Evolutionary conservation across 2,888 invertebrate species (phyloP), one percentile per base, ranked within the genome.

Genomic region (Trimorus sp.): DNA sequence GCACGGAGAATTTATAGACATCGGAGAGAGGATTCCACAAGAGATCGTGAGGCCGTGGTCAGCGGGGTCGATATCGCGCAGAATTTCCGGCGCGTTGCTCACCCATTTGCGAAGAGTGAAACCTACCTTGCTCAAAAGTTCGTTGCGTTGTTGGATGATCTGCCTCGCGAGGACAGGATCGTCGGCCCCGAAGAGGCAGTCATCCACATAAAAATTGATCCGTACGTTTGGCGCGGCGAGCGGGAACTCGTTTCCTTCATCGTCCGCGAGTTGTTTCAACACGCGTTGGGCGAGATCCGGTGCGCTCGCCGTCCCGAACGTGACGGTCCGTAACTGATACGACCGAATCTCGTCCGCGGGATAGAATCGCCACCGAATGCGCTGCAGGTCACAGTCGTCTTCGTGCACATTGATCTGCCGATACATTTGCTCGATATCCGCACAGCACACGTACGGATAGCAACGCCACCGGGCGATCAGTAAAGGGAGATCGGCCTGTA

Each of bases 341-440:
- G 16, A 40, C 8, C 1, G 5, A 40, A 60, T 36, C 1, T 2
- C 16, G 5, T 60, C 45, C 11, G 8, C n/a, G 5, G 60, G 16
- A 6, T 11, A 9, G 12, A 16, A 26, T 0, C 60, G 6, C 60
- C 60, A 60, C 0, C 42, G 42, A 16, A 60, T 60, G 0, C 60
- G 15, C 7, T 60, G 60, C 0, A 16, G 15, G n/a, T 60, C 60
- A 3, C 60, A 5, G 16, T 60, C 60, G 7, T 1, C 4, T 11
- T 15, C 16, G 11, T 60, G 42, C 1, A 60, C 45, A 1, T 0
- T 45, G 11, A 60, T 60, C 42, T 60, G 60, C 7, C 60, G 15
- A 16, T 45, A 60, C 60, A 60, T 60, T 16, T 60, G 60, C 12
- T 42, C 60, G 11, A 60, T 42, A 42, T 60, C 60, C 1, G 60